Conservation (phyloP, 2,888 invertebrate species). For the Clunio marinus region DNA sequence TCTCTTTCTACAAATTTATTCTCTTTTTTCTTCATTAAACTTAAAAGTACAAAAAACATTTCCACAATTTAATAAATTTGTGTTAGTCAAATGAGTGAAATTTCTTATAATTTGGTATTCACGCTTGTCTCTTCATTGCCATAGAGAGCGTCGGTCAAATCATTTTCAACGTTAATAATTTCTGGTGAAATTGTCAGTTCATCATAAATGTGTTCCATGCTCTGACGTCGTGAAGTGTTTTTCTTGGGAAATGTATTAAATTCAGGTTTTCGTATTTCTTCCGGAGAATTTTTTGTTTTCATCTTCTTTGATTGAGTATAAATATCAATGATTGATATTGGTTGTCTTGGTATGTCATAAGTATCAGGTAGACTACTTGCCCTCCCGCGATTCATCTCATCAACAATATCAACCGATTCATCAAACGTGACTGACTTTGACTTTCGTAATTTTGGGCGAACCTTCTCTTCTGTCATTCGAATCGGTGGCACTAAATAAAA, state of each 20-base stretch:
- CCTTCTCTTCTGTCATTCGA: too few relatives aligned
- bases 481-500: background rate
- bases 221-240: background rate
- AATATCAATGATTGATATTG: conserved; percentile 16
- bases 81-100: too few relatives aligned
- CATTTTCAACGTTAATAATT: background rate
- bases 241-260: conserved; percentile 17
- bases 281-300: background rate
- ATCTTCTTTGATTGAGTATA: background rate
- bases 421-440: conserved; percentile 24
- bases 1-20: too few relatives aligned
- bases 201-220: conserved; percentile 28
- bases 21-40: too few relatives aligned
- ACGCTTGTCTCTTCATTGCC: too few relatives aligned
- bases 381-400: conserved; percentile 16
- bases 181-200: too few relatives aligned
- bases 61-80: too few relatives aligned
- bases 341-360: conserved; percentile 18
- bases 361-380: background rate
- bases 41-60: too few relatives aligned
- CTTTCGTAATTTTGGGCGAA: conserved; percentile 12
- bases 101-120: too few relatives aligned
- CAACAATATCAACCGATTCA: conserved; percentile 22
- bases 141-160: background rate
- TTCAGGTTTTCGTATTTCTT: background rate